Evolutionary conservation across 2,888 invertebrate genomes (phyloP), one percentile per base, ranked within the genome.

Genomic region (Drosophila lutescens): DNA sequence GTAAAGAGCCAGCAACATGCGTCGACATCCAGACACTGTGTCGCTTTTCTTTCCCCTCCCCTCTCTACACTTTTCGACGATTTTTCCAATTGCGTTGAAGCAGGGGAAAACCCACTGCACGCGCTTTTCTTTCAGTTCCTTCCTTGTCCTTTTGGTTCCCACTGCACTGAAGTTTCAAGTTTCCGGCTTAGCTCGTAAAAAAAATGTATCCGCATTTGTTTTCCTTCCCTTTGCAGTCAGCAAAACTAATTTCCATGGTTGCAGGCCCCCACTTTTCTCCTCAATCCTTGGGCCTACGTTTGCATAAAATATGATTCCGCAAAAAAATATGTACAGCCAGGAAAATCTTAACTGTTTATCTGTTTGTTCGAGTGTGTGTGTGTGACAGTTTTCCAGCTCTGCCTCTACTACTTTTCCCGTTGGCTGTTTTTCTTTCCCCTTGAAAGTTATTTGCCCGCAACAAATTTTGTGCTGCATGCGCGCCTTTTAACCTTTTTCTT

Each of bases 171-270:
- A 63, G 60, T 63, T 78, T 51, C 55, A 15, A 47, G 57, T 61
- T 63, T 63, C 49, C 57, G 13, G 23, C 36, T 69, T 40, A 10
- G 13, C 12, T 69, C 43, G 51, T 68, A 72, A 69, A 77, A 26
- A 72, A 76, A 57, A 71, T 68, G 56, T 57, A 74, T 67, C 72
- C 61, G 54, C 54, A 41, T 43, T 62, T 57, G 62, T 69, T 67
- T 46, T 20, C n/a, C 17, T 47, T 51, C 5, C 17, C 23, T 36
- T 53, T 44, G 62, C 60, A 53, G 41, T 67, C 75, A 72, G 78
- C 41, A 61, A 71, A 81, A 81, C 79, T 81, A 87, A 84, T 81
- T 78, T 75, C 62, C 77, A 66, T 84, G 66, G 73, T 69, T 78
- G 67, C 63, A 65, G 51, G 47, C 40, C 50, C 61, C 7, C 15